A percentile compares a stretch with the other conserved stretches of the same genome.
Evolutionary conservation across 2,888 invertebrate species (phyloP).

Genomic region (Oligia latruncula): DNA sequence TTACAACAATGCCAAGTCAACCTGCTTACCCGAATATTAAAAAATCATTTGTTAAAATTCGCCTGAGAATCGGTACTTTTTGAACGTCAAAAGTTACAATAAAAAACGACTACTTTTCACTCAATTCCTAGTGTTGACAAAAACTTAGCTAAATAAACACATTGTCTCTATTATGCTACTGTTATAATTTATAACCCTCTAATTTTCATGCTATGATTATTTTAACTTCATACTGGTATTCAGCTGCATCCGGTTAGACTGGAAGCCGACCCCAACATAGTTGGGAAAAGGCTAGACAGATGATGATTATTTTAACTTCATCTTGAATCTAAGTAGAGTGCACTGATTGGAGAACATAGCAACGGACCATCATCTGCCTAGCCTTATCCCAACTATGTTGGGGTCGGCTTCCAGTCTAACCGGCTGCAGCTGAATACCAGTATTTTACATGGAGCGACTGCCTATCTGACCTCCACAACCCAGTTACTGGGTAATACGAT

Average conservation of each 20-base stretch:
- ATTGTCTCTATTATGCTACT: background rate
- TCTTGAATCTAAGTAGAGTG: background rate
- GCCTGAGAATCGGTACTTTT: background rate
- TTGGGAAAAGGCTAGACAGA: too few species aligned
- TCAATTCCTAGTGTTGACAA: conserved; percentile 6
- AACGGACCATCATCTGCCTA: too few species aligned
- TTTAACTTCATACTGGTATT: background rate
- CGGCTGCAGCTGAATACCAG: too few species aligned
- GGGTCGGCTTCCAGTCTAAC: too few species aligned
- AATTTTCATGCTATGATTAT: background rate
- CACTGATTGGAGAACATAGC: background rate
- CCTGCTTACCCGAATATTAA: background rate
- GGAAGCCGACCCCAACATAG: too few species aligned
- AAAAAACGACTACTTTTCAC: background rate
- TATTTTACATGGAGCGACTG: too few species aligned
- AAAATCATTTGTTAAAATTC: background rate
- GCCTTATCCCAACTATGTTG: too few species aligned
- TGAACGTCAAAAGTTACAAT: background rate
- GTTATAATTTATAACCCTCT: too few species aligned
- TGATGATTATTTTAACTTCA: too few species aligned
- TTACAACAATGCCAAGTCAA: background rate
- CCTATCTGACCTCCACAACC: too few species aligned
- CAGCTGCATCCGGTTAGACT: too few species aligned
- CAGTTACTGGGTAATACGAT: too few species aligned
- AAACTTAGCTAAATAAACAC: background rate